Conservation (phyloP, 1,140 invertebrate species). For the Pseudobourletiella spinata region DNA sequence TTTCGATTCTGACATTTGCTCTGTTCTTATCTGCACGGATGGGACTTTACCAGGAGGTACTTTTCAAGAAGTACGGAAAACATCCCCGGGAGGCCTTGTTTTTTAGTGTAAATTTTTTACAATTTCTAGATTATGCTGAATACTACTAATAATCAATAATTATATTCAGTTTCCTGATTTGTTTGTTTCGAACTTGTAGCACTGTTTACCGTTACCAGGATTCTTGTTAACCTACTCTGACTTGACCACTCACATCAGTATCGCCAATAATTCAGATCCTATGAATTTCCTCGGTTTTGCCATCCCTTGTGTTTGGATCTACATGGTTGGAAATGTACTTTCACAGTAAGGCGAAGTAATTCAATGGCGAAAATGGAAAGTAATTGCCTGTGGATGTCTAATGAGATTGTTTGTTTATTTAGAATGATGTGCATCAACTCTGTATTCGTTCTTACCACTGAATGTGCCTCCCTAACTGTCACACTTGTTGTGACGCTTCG, state of each 20-base stretch:
- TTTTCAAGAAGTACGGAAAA: conserved; percentile 82
- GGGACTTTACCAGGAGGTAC: conserved; percentile 91
- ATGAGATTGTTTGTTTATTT: too few relatives aligned
- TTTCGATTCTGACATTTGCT: conserved; percentile 73
- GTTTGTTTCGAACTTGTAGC: too few relatives aligned
- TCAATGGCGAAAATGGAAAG: too few relatives aligned
- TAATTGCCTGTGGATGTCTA: too few relatives aligned
- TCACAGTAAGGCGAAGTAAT: conserved; percentile 84
- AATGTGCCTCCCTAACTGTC: conserved; percentile 87
- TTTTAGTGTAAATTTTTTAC: conserved; percentile 69
- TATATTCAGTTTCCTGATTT: too few relatives aligned
- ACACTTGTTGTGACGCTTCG: conserved; percentile 90
- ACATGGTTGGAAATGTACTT: conserved; percentile 73
- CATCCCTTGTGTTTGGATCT: conserved; percentile 67
- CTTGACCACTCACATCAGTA: conserved; percentile 56
- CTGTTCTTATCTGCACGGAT: conserved; percentile 88
- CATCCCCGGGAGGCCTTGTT: conserved; percentile 92
- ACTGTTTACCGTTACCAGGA: conserved; percentile 75
- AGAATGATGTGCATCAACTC: conserved; percentile 90
- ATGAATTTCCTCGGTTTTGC: conserved; percentile 42
- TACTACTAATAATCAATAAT: too few relatives aligned
- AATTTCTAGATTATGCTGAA: too few relatives aligned
- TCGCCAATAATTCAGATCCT: conserved; percentile 39
- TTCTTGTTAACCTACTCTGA: conserved; percentile 67
- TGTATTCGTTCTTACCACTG: conserved; percentile 87